Evolutionary conservation across 2,797 vertebrate genomes (phyloP).

Genomic region (Choloepus didactylus): DNA sequence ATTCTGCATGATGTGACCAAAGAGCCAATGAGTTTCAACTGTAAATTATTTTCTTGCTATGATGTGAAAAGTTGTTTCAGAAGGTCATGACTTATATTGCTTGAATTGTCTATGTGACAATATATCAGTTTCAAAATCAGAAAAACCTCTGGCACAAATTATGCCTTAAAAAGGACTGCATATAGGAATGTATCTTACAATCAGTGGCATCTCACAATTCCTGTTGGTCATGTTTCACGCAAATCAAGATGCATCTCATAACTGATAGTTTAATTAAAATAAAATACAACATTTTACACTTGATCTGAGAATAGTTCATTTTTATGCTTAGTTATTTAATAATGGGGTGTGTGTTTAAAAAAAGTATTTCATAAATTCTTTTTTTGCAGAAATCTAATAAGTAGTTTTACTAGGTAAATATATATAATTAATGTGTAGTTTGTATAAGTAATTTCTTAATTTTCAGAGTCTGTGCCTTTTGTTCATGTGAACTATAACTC

Average conservation of each 20-base stretch:
- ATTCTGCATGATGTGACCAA: not conserved
- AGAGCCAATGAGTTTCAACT: constrained; percentile 27
- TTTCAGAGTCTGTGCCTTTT: constrained; percentile 49
- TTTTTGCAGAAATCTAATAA: constrained; percentile 18
- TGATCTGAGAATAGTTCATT: too few species aligned
- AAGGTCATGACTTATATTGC: constrained; percentile 11
- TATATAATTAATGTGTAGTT: constrained; percentile 35
- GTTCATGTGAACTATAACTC: constrained; percentile 39
- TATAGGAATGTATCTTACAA: too few species aligned
- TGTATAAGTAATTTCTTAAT: not conserved
- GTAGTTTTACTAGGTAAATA: constrained; percentile 28
- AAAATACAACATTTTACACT: too few species aligned
- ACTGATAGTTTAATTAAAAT: too few species aligned
- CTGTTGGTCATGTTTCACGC: too few species aligned
- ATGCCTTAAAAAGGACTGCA: not conserved
- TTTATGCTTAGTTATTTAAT: too few species aligned
- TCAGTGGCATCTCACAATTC: too few species aligned
- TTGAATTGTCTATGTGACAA: constrained; percentile 8
- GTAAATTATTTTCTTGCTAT: constrained; percentile 70
- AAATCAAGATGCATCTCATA: too few species aligned
- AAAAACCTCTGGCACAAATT: not conserved
- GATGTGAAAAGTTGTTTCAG: constrained; percentile 35
- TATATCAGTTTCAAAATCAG: not conserved
- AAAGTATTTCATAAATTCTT: constrained; percentile 43
- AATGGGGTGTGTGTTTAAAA: not conserved